Evolutionary conservation across 1,140 invertebrate species (phyloP).

Genomic region (Triops longicaudatus): DNA sequence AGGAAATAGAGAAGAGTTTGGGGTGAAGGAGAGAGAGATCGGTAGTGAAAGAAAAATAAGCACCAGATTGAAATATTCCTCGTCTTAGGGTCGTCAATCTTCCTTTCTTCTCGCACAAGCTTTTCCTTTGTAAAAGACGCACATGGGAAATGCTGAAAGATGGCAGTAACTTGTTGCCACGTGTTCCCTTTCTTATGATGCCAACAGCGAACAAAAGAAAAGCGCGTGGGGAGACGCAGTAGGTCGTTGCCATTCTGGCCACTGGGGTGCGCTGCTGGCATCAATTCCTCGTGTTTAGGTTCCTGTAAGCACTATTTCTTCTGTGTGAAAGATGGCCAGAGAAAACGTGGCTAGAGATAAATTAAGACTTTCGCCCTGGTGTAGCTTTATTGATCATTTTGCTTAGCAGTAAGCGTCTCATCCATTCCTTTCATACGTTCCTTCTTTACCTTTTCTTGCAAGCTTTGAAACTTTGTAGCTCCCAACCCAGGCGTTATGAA

Average conservation of each 20-base stretch:
- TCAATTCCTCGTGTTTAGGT: neutral
- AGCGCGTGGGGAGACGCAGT: neutral
- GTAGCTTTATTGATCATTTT: conserved; percentile 26
- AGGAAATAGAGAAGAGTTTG: too few relatives aligned
- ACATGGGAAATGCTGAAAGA: too few relatives aligned
- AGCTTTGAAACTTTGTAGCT: neutral
- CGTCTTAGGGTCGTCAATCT: too few relatives aligned
- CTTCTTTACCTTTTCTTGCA: neutral
- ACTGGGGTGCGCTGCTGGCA: neutral
- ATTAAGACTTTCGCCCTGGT: neutral
- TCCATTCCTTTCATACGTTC: neutral
- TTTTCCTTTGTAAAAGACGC: too few relatives aligned
- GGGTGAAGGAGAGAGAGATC: too few relatives aligned
- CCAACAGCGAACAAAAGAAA: neutral
- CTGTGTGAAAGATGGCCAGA: neutral
- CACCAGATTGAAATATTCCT: too few relatives aligned
- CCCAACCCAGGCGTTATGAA: too few relatives aligned
- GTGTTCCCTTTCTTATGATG: neutral
- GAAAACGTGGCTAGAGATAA: neutral
- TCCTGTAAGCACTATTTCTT: neutral
- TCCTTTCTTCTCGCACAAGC: too few relatives aligned
- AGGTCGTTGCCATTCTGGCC: neutral
- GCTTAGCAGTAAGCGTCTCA: conserved; percentile 9
- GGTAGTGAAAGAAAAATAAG: too few relatives aligned
- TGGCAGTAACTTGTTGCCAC: too few relatives aligned